Percentiles rank a stretch among this genome's conserved stretches.
Evolutionary conservation across 2,888 invertebrate species (phyloP).

Genomic region (Melieria crassipennis): DNA sequence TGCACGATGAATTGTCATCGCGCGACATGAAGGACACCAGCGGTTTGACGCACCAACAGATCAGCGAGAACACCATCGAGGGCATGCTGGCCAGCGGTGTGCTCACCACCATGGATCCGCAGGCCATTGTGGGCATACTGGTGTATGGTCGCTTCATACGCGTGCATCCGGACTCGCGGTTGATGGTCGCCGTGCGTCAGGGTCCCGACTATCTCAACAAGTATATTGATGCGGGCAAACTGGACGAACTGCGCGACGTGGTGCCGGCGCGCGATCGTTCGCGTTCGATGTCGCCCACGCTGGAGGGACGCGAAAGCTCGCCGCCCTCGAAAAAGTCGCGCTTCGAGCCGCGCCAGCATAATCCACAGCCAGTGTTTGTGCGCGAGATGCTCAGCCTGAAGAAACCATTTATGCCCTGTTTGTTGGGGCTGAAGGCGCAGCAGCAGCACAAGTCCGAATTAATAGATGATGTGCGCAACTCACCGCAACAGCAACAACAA

Average conservation of each 20-base stretch:
- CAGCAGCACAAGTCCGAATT: slow-evolving; percentile 35
- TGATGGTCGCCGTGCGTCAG: slow-evolving; percentile 80
- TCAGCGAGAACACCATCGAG: slow-evolving; percentile 79
- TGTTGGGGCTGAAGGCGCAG: slow-evolving; percentile 57
- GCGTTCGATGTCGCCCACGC: slow-evolving; percentile 56
- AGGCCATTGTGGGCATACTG: slow-evolving; percentile 83
- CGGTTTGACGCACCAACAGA: slow-evolving; percentile 70
- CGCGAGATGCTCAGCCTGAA: slow-evolving; percentile 56
- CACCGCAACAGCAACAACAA: slow-evolving; percentile 42
- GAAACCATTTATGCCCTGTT: slow-evolving; percentile 59
- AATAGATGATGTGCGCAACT: slow-evolving; percentile 43
- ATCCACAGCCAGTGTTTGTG: slow-evolving; percentile 61
- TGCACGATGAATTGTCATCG: slow-evolving; percentile 61
- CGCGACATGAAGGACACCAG: slow-evolving; percentile 71
- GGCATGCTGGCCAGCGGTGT: slow-evolving; percentile 71
- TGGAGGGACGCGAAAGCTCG: slow-evolving; percentile 53
- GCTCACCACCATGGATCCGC: slow-evolving; percentile 79
- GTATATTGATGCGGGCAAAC: slow-evolving; percentile 81
- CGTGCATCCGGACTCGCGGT: slow-evolving; percentile 79
- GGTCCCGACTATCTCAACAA: slow-evolving; percentile 81
- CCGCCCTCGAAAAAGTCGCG: slow-evolving; percentile 61
- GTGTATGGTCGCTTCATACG: slow-evolving; percentile 85
- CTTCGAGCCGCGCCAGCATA: slow-evolving; percentile 62
- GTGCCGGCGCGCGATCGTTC: slow-evolving; percentile 74
- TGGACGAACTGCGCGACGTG: slow-evolving; percentile 82